Conservation (phyloP, 1,140 invertebrate species). For the Formica selysi region DNA sequence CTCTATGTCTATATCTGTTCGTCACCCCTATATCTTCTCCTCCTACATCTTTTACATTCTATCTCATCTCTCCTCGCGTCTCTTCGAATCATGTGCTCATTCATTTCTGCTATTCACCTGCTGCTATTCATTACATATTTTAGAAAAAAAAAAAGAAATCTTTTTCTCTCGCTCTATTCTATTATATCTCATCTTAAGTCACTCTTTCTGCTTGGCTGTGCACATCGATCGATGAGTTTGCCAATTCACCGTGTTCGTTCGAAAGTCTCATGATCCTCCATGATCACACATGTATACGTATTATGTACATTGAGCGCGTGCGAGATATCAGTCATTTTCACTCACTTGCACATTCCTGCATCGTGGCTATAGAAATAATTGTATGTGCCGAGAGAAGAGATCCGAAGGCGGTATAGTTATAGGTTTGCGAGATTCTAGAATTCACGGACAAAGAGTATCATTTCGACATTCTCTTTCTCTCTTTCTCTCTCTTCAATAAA, state of each 20-base stretch:
- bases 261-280: conserved; percentile 56
- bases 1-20: conserved; percentile 51
- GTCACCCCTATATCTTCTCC: conserved; percentile 24
- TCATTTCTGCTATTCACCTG: conserved; percentile 78
- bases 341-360: conserved; percentile 67
- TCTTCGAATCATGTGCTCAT: conserved; percentile 75
- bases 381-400: neutral
- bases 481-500: neutral
- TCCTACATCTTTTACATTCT: conserved; percentile 39
- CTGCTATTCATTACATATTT: conserved; percentile 52
- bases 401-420: conserved; percentile 2
- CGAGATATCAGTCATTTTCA: conserved; percentile 42
- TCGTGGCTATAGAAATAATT: conserved; percentile 64
- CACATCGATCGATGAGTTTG: conserved; percentile 82
- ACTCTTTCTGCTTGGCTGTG: conserved; percentile 81
- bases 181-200: conserved; percentile 72
- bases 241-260: conserved; percentile 73
- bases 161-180: conserved; percentile 60
- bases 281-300: conserved; percentile 25
- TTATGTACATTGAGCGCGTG: conserved; percentile 33
- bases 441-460: conserved; percentile 28
- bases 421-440: conserved; percentile 28
- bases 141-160: conserved; percentile 31
- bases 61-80: conserved; percentile 33
- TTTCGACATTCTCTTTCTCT: neutral